Evolutionary conservation across 2,113 vertebrate species (phyloP).

Genomic region (Solenodon paradoxus): DNA sequence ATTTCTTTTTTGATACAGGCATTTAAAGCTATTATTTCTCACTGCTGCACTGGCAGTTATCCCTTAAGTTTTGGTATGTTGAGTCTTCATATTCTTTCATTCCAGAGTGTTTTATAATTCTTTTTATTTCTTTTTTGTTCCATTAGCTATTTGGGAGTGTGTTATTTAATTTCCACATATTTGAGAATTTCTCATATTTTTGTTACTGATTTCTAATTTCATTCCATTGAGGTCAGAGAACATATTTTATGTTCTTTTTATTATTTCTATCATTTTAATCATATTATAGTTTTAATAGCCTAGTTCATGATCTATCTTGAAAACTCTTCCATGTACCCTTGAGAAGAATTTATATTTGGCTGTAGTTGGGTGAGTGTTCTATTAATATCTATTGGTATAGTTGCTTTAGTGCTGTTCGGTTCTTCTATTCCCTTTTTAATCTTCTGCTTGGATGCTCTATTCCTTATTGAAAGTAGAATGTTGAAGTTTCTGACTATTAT

Average conservation of each 20-base stretch:
- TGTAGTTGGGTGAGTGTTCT: neutral
- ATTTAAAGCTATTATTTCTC: neutral
- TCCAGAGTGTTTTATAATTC: neutral
- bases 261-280: too few relatives aligned
- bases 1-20: neutral
- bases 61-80: neutral
- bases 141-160: too few relatives aligned
- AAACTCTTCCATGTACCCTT: neutral
- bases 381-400: neutral
- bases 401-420: neutral
- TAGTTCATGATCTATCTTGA: neutral
- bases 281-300: too few relatives aligned
- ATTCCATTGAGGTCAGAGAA: too few relatives aligned
- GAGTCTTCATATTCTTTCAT: neutral
- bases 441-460: neutral
- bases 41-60: too few relatives aligned
- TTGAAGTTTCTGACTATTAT: too few relatives aligned
- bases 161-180: neutral
- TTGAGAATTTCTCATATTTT: neutral
- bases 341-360: neutral
- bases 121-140: neutral
- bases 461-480: too few relatives aligned
- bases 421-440: neutral
- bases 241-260: too few relatives aligned
- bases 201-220: too few relatives aligned